phyloP scores from a whole-genome alignment of 2,888 invertebrate genomes.

The Drosophila emarginata region DNA sequence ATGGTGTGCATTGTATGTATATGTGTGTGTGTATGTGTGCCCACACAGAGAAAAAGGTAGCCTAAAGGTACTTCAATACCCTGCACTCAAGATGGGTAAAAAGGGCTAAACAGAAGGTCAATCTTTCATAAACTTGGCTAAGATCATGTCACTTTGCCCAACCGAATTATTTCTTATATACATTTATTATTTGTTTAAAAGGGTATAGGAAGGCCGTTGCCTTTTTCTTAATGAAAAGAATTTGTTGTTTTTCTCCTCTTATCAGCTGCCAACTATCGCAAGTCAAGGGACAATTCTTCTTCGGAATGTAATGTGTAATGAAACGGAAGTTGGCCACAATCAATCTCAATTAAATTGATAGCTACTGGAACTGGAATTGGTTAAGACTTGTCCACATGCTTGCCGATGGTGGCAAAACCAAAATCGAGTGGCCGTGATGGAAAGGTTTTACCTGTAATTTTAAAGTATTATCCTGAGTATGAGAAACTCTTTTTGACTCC shows the following conservation, averaged over 20 bases:
- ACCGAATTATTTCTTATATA: too few relatives aligned
- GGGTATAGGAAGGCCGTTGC: background rate
- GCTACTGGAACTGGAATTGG: conserved; percentile 42
- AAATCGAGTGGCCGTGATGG: conserved; percentile 1
- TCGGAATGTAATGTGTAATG: conserved; percentile 63
- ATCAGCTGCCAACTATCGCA: conserved; percentile 60
- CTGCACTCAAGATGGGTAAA: background rate
- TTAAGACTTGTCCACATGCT: too few relatives aligned
- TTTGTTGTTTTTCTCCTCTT: conserved; percentile 29
- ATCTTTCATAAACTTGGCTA: too few relatives aligned
- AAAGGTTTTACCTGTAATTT: conserved; percentile 4
- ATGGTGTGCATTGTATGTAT: background rate
- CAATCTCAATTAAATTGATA: conserved; percentile 76
- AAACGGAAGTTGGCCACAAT: conserved; percentile 71
- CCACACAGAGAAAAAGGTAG: conserved; percentile 30
- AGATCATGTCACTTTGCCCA: too few relatives aligned
- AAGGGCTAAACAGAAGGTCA: too few relatives aligned
- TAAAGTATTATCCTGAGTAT: background rate
- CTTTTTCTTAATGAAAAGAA: too few relatives aligned
- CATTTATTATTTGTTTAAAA: background rate
- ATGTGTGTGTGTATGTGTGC: conserved; percentile 16
- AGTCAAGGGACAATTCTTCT: conserved; percentile 52
- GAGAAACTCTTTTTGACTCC: background rate
- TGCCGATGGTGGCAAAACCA: background rate
- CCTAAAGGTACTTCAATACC: background rate